These are phyloP conservation scores for Linnaemya tessellans DNA, from an alignment of 2,888 invertebrate genomes.

Conservation along the genomic window DNA sequence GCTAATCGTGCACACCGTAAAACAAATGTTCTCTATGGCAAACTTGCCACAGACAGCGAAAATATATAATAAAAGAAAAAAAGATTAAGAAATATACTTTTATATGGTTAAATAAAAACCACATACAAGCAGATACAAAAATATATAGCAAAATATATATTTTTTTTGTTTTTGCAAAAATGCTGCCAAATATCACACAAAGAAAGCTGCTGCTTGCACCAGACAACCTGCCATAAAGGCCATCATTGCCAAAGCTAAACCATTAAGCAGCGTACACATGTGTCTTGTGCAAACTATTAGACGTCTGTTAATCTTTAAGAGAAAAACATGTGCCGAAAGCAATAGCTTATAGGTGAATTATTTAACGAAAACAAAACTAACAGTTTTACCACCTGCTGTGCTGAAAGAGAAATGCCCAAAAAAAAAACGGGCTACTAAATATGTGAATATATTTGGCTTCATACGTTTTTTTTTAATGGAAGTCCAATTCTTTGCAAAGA, in stretches of 20 bases:
- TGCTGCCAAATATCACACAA: slow-evolving; percentile 19
- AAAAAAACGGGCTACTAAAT: background rate
- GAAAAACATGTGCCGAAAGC: slow-evolving; percentile 10
- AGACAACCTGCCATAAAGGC: slow-evolving; percentile 15
- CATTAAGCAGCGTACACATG: slow-evolving; percentile 16
- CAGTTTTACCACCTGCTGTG: slow-evolving; percentile 74
- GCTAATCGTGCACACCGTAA: slow-evolving; percentile 70
- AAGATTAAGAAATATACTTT: background rate
- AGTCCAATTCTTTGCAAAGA: no score
- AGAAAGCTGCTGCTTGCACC: slow-evolving; percentile 10
- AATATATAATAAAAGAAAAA: background rate
- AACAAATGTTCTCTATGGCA: slow-evolving; percentile 64
- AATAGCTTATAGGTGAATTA: slow-evolving; percentile 8
- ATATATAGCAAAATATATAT: background rate
- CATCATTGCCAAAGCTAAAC: background rate
- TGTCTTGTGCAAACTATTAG: slow-evolving; percentile 2
- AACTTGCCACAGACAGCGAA: slow-evolving; percentile 59
- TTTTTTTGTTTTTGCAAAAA: background rate
- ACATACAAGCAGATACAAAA: background rate
- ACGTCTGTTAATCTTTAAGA: slow-evolving; percentile 15
- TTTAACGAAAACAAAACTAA: slow-evolving; percentile 8
- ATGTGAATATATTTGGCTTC: background rate
- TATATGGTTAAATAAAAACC: background rate
- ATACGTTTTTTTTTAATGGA: background rate
- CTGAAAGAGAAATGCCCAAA: slow-evolving; percentile 17